These are phyloP conservation scores for Drosophila pandora DNA, from an alignment of 1,140 invertebrate genomes.

Conservation along the genomic window DNA sequence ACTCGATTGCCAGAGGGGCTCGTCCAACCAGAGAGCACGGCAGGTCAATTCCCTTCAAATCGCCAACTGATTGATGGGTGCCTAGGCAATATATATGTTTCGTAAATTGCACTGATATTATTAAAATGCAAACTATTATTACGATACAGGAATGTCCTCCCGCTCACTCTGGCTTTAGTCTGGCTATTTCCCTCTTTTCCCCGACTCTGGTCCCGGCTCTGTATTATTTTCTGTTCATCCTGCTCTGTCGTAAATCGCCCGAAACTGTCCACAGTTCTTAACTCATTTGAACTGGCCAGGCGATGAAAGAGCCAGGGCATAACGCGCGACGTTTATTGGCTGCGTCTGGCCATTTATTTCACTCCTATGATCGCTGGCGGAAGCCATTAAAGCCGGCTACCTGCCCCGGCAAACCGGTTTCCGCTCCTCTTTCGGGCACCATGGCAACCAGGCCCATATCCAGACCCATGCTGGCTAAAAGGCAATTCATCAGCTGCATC, in stretches of 20 bases:
- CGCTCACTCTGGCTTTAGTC: conserved; percentile 3
- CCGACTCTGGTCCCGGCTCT: neutral
- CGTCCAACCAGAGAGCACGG: neutral
- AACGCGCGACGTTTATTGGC: conserved; percentile 83
- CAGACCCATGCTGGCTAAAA: neutral
- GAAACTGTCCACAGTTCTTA: conserved; percentile 80
- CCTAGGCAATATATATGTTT: conserved; percentile 72
- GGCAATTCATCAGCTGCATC: conserved; percentile 67
- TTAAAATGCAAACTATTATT: conserved; percentile 79
- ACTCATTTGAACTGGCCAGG: conserved; percentile 68
- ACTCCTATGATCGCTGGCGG: conserved; percentile 83
- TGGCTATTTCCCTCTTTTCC: neutral
- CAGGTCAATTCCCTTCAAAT: conserved; percentile 72
- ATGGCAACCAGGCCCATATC: conserved; percentile 61
- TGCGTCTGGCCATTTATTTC: conserved; percentile 83
- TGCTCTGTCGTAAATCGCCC: conserved; percentile 59
- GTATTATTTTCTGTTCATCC: neutral
- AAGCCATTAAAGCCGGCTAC: conserved; percentile 79
- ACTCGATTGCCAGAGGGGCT: conserved; percentile 37
- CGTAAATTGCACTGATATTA: conserved; percentile 66
- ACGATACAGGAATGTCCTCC: conserved; percentile 54
- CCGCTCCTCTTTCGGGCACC: conserved; percentile 37
- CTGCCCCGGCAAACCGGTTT: conserved; percentile 69
- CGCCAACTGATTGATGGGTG: conserved; percentile 75
- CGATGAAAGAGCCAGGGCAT: conserved; percentile 66